These are phyloP conservation scores for Physella acuta DNA, from an alignment of 1,140 invertebrate genomes.

Conservation along the genomic window DNA sequence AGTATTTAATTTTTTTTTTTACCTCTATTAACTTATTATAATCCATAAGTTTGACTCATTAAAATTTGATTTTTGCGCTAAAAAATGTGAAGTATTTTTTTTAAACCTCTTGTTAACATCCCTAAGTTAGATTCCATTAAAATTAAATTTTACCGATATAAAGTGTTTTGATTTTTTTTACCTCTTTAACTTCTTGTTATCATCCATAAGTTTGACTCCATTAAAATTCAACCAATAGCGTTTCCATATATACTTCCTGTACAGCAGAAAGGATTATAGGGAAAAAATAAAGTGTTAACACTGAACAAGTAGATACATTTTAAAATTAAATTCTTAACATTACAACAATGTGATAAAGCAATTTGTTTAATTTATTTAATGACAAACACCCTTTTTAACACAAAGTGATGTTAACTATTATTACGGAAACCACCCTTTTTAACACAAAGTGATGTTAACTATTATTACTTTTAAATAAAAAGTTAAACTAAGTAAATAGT, in stretches of 20 bases:
- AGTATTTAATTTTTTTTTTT: neutral
- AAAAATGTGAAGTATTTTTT: slow-evolving; percentile 49
- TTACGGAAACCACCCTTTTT: neutral
- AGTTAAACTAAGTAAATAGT: too few species aligned
- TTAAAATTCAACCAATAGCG: slow-evolving; percentile 69
- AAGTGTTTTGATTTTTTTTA: too few species aligned
- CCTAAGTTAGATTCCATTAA: slow-evolving; percentile 65
- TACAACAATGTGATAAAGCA: neutral
- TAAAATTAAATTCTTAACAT: too few species aligned
- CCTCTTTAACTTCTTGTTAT: slow-evolving; percentile 66
- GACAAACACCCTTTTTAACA: neutral
- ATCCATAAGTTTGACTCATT: too few species aligned
- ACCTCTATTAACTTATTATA: neutral
- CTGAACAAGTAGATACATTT: neutral
- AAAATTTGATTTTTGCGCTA: too few species aligned
- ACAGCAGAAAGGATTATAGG: slow-evolving; percentile 19
- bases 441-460: neutral
- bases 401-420: neutral
- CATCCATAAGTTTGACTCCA: slow-evolving; percentile 65
- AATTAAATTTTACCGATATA: too few species aligned
- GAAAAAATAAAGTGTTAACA: neutral
- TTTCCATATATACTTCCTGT: slow-evolving; percentile 71
- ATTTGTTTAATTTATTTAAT: neutral
- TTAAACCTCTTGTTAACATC: slow-evolving; percentile 66
- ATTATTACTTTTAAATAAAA: too few species aligned